Percentiles rank a stretch among this genome's conserved stretches.
phyloP scores from a whole-genome alignment of 2,888 invertebrate genomes.

The Dynastes hyllus region DNA sequence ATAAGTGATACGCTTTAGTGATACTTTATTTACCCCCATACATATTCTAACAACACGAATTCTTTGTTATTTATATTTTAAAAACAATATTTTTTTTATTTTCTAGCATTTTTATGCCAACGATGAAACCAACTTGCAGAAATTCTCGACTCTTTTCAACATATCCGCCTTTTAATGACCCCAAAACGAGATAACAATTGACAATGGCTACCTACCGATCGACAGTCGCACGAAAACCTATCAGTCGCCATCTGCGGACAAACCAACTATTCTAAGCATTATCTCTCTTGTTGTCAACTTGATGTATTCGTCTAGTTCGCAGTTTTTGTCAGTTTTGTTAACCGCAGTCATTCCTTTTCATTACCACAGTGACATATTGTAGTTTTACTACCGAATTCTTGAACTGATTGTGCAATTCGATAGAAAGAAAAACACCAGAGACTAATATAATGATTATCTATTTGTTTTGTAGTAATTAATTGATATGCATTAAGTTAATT shows the following conservation, averaged over 20 bases:
- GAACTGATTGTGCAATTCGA: background rate
- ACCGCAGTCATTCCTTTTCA: conserved; percentile 40
- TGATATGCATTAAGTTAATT: background rate
- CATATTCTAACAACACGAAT: too few species aligned
- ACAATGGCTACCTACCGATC: conserved; percentile 53
- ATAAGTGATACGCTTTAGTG: too few species aligned
- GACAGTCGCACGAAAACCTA: conserved; percentile 51
- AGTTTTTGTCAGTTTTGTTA: conserved; percentile 49
- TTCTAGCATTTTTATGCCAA: too few species aligned
- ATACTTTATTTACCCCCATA: too few species aligned
- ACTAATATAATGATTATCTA: background rate
- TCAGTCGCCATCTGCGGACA: conserved; percentile 59
- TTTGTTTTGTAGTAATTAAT: background rate
- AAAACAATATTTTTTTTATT: conserved; percentile 3
- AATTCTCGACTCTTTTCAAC: conserved; percentile 40
- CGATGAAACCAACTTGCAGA: background rate
- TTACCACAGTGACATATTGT: conserved; percentile 5
- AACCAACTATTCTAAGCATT: conserved; percentile 43
- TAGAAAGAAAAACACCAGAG: background rate
- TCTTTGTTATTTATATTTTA: background rate
- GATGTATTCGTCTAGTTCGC: conserved; percentile 47
- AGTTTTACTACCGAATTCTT: conserved; percentile 13
- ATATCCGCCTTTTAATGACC: conserved; percentile 52
- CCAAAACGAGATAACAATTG: conserved; percentile 54
- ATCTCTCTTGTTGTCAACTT: conserved; percentile 48